Evolutionary conservation across 2,888 invertebrate genomes (phyloP), one percentile per base, ranked within the genome.

Genomic region (Acanthoscelides obtectus): DNA sequence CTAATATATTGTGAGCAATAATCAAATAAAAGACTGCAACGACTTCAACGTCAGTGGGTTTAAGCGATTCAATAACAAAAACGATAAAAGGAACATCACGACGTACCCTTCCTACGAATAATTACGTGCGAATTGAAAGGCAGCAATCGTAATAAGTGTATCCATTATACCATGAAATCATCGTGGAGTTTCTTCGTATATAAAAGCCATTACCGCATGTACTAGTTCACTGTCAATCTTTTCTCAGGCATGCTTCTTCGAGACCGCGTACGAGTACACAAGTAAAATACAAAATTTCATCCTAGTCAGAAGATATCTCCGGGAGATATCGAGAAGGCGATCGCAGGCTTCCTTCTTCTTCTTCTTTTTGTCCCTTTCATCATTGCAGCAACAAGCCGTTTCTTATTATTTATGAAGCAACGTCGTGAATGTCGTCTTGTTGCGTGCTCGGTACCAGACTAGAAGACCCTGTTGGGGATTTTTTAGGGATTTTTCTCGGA

Each of bases 341-440:
- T 6, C 22, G 1, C 5, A 20, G 5, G 8, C 6, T 25, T 12
- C 20, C 27, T 68, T 68, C 68, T 68, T 68, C 2, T 8, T 68
- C 68, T 25, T 68, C 68, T 68, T 22, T 25, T 22, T 45, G 20
- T 68, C 45, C 68, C 66, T 66, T 20, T 66, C 66, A 66, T 21
- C 66, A 21, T 1, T 20, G 66, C 22, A 45, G 12, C 22, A 6
- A 20, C 66, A 66, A 20, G 21, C 66, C 66, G 20, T 66, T 66
- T 20, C 21, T 66, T 66, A 66, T 66, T 66, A 66, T 66, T 66
- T 66, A 66, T 66, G 66, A 66, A 66, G 45, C 12, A 12, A 12
- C 45, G 45, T 45, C 8, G 45, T 45, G 5, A 12, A 45, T 45
- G 45, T 45, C 45, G 45, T 12, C 45, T 4, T 45, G 45, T 45